These are phyloP conservation scores for Synergus gifuensis DNA, from an alignment of 2,888 invertebrate genomes.

Conservation along the genomic window DNA sequence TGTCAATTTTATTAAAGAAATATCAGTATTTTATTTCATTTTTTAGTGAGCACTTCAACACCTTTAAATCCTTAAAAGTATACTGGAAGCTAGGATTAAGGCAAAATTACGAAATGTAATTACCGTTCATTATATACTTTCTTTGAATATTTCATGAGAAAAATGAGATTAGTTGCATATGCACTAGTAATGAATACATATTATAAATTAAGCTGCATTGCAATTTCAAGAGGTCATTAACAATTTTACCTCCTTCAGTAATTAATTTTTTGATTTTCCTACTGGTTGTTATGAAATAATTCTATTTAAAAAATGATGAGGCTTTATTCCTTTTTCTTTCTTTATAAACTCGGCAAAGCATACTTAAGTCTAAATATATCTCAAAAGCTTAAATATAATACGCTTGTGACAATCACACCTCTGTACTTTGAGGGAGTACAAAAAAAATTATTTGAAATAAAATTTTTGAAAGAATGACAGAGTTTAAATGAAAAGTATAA, in stretches of 20 bases:
- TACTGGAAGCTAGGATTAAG: neutral
- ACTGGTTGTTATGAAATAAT: too few relatives aligned
- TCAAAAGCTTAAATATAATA: too few relatives aligned
- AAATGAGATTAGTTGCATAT: neutral
- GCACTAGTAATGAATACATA: neutral
- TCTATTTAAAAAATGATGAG: too few relatives aligned
- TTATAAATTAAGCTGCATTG: neutral
- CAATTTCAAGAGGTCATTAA: neutral
- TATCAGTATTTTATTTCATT: too few relatives aligned
- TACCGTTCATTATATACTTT: neutral
- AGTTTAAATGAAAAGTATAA: neutral
- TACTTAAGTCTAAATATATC: too few relatives aligned
- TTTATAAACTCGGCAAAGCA: too few relatives aligned
- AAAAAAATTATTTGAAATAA: neutral
- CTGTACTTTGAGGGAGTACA: too few relatives aligned
- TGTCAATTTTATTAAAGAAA: neutral
- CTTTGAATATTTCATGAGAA: neutral
- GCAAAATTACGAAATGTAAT: neutral
- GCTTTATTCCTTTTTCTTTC: too few relatives aligned
- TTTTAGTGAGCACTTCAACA: too few relatives aligned
- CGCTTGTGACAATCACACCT: too few relatives aligned
- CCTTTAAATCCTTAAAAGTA: too few relatives aligned
- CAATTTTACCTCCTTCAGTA: neutral
- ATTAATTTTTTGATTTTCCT: too few relatives aligned
- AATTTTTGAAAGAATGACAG: neutral